Evolutionary conservation across 23 tunicate species (phyloP), one percentile per base, ranked within the genome.

Genomic region (Oikopleura albicans): DNA sequence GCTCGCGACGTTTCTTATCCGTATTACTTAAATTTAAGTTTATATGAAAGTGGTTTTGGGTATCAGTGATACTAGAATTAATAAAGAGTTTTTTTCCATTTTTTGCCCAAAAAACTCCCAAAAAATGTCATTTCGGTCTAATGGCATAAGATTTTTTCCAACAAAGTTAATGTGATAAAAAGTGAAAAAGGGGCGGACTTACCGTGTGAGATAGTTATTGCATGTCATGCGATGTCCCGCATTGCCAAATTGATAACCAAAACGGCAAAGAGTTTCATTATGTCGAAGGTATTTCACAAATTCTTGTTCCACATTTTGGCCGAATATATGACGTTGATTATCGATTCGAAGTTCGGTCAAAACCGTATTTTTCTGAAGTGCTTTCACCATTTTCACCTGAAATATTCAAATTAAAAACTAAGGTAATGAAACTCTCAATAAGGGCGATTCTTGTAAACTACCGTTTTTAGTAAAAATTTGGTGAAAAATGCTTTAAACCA

Each of bases 261-360:
- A 90, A 36, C 90, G 86, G 41, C 90, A 85, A 0, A 93, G 75
- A 31, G 98, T 40, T 41, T 86, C 86, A 88, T 93, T 93, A 59
- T 93, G 94, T 40, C 85, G 86, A 38, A 93, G 83, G 4, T 87
- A 83, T 83, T 88, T 93, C 31, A 85, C 88, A 83, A 93, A 91
- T 76, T 93, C 98, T 40, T 86, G 88, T 83, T 93, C 98, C n/a
- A 90, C 98, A 40, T 89, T 90, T 8, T 92, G 94, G 0, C 98
- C 98, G 75, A 93, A 93, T n/a, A 93, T 90, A 57, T 93, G 98
- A 31, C 98, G 79, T 76, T 93, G 98, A 83, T 93, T 93, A 86
- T 93, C 94, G 39, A 93, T 83, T 29, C 89, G 71, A 39, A 93
- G 87, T 57, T 93, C 98, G 28, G 66, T 83, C 76, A 93, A 83